Base-by-base conservation (phyloP, 1,140 invertebrate species). In the Drosophila sproati region DNA sequence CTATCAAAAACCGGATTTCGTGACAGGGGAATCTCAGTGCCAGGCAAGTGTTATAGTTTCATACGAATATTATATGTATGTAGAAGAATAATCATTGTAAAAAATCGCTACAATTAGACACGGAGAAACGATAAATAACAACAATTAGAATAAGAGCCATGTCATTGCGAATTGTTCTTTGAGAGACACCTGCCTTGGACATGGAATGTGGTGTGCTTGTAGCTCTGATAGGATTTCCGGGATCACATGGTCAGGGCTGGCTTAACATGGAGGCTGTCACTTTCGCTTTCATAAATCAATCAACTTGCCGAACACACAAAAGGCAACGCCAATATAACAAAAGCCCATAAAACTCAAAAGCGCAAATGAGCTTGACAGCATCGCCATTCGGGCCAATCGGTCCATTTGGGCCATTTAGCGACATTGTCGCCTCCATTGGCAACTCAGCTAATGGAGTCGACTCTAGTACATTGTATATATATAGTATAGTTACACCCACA, bases 191-290 rank as follows among this genome's bases (percentile, higher is more conserved):
- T 85, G 81, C 69, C 63, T 28, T 29, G 8, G 31, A 60, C 8
- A 39, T 20, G 4, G 57, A 62, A 50, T 51, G 32, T 28, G 12
- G n/a, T n/a, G 41, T 51, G 52, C 3, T 39, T 3, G 10, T n/a
- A 20, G 41, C 35, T 34, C 29, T 32, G 35, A 50, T 78, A 86
- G 82, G 82, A 86, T 87, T 87, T 86, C 82, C 82, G 82, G 82
- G 82, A 86, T 87, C 76, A 31, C 56, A 59, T 77, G 67, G 56
- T 20, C 62, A 63, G 37, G 52, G 39, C 57, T 43, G 10, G 39
- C 10, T 43, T 43, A n/a, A 2, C 10, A 10, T n/a, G 31, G 32
- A 43, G 69, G 32, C 37, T 73, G 71, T 69, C 72, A 73, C 54
- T 37, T 39, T 50, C 61, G 43, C 54, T 70, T 73, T 67, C 75